Conservation (phyloP, 2,113 vertebrate genomes). For the Pachycephala philippinensis region DNA sequence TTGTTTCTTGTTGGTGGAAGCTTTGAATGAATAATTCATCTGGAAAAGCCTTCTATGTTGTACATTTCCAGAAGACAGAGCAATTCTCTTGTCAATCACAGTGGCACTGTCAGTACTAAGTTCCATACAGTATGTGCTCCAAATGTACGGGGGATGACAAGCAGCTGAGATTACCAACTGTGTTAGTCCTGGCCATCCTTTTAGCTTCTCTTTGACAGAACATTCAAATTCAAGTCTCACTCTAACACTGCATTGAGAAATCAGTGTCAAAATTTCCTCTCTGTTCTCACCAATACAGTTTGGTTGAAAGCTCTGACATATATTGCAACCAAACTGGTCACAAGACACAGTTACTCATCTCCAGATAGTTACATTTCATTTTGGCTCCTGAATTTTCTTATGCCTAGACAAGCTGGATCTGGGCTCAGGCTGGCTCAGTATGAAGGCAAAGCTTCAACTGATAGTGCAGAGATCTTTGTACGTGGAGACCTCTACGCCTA, state of each 20-base stretch:
- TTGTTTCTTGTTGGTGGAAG: constrained; percentile 52
- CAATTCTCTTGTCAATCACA: constrained; percentile 66
- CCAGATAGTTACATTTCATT: neutral
- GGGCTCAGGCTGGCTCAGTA: neutral
- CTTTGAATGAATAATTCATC: constrained; percentile 74
- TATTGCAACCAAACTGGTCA: neutral
- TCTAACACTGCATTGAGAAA: constrained; percentile 20
- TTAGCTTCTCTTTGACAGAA: constrained; percentile 58
- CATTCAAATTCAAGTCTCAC: constrained; percentile 50
- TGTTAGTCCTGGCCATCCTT: constrained; percentile 53
- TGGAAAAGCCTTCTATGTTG: constrained; percentile 50
- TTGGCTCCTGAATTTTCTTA: neutral
- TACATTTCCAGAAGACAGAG: constrained; percentile 66
- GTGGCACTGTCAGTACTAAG: constrained; percentile 28
- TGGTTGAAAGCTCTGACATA: constrained; percentile 6
- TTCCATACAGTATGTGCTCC: neutral
- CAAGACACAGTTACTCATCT: neutral
- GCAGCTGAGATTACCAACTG: constrained; percentile 57
- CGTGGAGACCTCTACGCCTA: accelerated
- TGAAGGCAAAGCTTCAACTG: neutral
- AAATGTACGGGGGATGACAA: constrained; percentile 21
- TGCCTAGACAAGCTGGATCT: neutral
- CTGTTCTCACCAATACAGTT: neutral
- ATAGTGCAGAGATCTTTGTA: neutral
- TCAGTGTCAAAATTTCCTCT: neutral